These are phyloP conservation scores for Lydus trimaculatus DNA, from an alignment of 2,888 invertebrate genomes.

Conservation along the genomic window DNA sequence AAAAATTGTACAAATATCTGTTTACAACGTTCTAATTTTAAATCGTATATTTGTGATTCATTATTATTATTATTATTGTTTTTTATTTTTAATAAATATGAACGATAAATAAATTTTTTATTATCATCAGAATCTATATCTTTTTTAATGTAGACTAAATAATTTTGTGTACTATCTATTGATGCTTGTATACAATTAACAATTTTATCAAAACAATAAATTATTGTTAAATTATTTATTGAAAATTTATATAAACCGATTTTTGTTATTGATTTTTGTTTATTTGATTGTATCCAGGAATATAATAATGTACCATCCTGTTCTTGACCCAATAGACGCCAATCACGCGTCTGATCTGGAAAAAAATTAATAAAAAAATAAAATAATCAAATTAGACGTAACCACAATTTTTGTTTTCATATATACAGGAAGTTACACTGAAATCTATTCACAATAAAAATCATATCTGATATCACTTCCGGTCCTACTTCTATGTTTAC, in stretches of 20 bases:
- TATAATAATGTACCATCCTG: conserved; percentile 77
- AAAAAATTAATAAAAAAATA: conserved; percentile 23
- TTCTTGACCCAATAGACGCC: conserved; percentile 83
- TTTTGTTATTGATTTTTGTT: conserved; percentile 49
- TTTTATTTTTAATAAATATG: conserved; percentile 68
- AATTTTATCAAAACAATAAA: conserved; percentile 70
- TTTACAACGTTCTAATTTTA: conserved; percentile 68
- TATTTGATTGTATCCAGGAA: conserved; percentile 65
- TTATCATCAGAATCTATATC: conserved; percentile 50
- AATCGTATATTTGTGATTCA: conserved; percentile 47
- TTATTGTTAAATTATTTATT: conserved; percentile 66
- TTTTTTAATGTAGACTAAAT: conserved; percentile 75
- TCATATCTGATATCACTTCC: no score
- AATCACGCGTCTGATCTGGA: conserved; percentile 74
- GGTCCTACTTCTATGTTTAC: no score
- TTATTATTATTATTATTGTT: conserved; percentile 55
- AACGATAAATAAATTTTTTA: conserved; percentile 64
- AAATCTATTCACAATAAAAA: no score
- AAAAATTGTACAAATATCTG: conserved; percentile 84
- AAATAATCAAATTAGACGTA: no score
- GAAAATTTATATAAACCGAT: conserved; percentile 71
- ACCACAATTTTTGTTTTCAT: no score
- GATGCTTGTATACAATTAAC: conserved; percentile 82
- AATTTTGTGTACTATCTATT: conserved; percentile 71
- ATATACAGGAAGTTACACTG: no score